These are phyloP conservation scores for Chalcosyrphus nemorum DNA, from an alignment of 2,888 invertebrate genomes.

Conservation along the genomic window DNA sequence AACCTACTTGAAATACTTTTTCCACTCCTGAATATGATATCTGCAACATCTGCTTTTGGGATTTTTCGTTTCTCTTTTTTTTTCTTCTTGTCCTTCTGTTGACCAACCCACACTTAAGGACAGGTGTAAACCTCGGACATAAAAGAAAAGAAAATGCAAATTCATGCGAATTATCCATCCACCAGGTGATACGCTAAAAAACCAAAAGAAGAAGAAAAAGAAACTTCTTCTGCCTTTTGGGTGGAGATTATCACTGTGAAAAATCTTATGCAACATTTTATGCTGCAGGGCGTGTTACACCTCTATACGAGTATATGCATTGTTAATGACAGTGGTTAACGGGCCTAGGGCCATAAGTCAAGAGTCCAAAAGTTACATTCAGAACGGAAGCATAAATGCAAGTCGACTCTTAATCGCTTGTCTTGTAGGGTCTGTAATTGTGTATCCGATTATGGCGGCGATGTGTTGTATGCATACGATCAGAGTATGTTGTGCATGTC, in stretches of 20 bases:
- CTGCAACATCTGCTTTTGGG: conserved; percentile 62
- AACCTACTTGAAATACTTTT: conserved; percentile 44
- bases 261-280: conserved; percentile 58
- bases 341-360: conserved; percentile 41
- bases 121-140: conserved; percentile 56
- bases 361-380: conserved; percentile 23
- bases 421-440: conserved; percentile 30
- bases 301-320: conserved; percentile 57
- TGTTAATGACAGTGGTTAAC: conserved; percentile 60
- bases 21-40: conserved; percentile 56
- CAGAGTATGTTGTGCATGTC: conserved; percentile 45
- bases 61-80: conserved; percentile 19
- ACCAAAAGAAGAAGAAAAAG: too few relatives aligned
- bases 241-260: conserved; percentile 56
- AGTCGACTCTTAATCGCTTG: conserved; percentile 26
- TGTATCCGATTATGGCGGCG: conserved; percentile 12
- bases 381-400: conserved; percentile 62
- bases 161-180: conserved; percentile 62
- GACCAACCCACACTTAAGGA: conserved; percentile 57
- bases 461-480: not conserved
- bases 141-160: conserved; percentile 65
- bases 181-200: conserved; percentile 63
- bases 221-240: not conserved
- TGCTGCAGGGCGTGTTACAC: conserved; percentile 56
- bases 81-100: not conserved